Evolutionary conservation across 2,888 invertebrate species (phyloP).

Genomic region (Isoperla grammatica): DNA sequence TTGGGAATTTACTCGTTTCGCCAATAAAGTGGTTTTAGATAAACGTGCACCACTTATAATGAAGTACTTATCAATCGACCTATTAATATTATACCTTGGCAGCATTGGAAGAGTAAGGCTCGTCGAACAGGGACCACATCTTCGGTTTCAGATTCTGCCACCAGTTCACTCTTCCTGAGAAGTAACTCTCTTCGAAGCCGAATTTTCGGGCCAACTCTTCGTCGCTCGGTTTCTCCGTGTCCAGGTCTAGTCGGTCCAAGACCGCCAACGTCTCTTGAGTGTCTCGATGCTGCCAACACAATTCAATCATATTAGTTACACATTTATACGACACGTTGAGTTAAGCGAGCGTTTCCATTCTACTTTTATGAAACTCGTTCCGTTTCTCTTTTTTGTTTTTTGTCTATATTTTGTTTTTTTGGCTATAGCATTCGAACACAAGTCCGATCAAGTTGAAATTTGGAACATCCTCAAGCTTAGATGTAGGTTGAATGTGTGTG

Average conservation of each 20-base stretch:
- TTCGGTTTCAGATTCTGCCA: slow-evolving; percentile 97
- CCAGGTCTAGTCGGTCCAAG: slow-evolving; percentile 92
- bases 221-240: slow-evolving; percentile 96
- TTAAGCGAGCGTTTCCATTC: too few relatives aligned
- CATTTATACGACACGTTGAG: too few relatives aligned
- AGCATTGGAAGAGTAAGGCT: slow-evolving; percentile 95
- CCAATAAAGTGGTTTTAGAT: not conserved
- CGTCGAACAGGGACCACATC: slow-evolving; percentile 98
- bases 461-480: too few relatives aligned
- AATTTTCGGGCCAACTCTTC: slow-evolving; percentile 98
- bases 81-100: too few relatives aligned
- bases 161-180: slow-evolving; percentile 83
- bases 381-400: too few relatives aligned
- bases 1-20: too few relatives aligned
- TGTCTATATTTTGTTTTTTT: too few relatives aligned
- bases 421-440: too few relatives aligned
- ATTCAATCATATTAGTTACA: slow-evolving; percentile 18
- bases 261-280: slow-evolving; percentile 98
- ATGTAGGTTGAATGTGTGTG: too few relatives aligned
- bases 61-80: not conserved
- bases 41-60: not conserved
- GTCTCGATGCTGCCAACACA: slow-evolving; percentile 77
- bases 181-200: slow-evolving; percentile 92
- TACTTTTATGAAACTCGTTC: too few relatives aligned
- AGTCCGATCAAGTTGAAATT: too few relatives aligned